Evolutionary conservation across 2,113 vertebrate species (phyloP), one percentile per base, ranked within the genome.

Genomic region (Irena cyanogastra): DNA sequence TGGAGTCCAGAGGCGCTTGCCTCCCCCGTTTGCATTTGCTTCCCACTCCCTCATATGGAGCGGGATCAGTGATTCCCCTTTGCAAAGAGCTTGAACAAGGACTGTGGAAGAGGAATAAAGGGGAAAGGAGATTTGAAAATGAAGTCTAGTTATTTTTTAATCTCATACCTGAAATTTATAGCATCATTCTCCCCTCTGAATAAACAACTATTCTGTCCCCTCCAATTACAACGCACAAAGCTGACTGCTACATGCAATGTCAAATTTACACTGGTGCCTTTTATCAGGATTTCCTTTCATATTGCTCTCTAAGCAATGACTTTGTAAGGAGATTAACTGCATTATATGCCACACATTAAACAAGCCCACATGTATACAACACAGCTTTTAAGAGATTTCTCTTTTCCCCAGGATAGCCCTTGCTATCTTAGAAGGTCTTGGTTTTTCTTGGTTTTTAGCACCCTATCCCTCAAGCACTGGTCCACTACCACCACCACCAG

Each of bases 301-400:
- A 95, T 82, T 94, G 80, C 94, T 96, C 85, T 95, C 92, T 95
- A 95, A 95, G 95, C 88, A 96, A 78, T 83, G 88, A 88, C 87
- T 94, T 74, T 94, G 80, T 96, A 96, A 95, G 87, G 80, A 94
- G 85, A 92, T 96, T 95, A 94, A 84, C 82, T 94, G 87, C 86
- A 94, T 96, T 90, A 87, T 95, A 97, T 93, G 84, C 37, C 90
- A 95, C 76, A 78, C 92, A 92, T 96, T 96, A 94, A 96, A 96
- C 90, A 96, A 96, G 89, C 85, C 28, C 80, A 75, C 80, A 87
- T 64, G 74, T 91, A 87, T 87, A 89, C 80, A 84, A 87, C 83
- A 83, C 11, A 89, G 88, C 53, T 90, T 92, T 92, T 90, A 90
- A 64, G 44, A 83, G 83, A 93, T 87, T 87, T 90, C 85, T 83